Conservation (phyloP, 2,113 vertebrate genomes). For the Tragelaphus imberbis region DNA sequence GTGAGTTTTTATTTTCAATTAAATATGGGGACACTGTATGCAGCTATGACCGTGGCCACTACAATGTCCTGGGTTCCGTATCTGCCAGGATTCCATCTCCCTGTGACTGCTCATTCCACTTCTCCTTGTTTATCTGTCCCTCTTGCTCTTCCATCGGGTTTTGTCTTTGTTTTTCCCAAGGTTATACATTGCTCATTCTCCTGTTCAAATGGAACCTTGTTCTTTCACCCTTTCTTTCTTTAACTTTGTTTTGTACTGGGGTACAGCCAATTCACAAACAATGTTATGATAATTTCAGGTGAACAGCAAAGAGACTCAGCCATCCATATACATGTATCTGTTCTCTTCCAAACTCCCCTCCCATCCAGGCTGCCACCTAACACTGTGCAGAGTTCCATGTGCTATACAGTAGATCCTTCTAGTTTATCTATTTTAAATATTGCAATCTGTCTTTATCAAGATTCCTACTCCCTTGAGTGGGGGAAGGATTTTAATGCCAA, state of each 20-base stretch:
- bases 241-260: neutral
- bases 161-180: neutral
- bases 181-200: neutral
- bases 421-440: neutral
- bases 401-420: neutral
- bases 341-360: neutral
- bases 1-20: neutral
- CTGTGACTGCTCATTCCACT: rapidly evolving
- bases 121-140: neutral
- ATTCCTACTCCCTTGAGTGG: neutral
- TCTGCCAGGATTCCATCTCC: neutral
- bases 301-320: neutral
- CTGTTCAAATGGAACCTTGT: neutral
- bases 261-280: neutral
- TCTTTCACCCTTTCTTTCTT: neutral
- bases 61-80: neutral
- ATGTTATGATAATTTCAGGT: neutral
- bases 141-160: neutral
- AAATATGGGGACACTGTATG: no score
- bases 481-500: neutral
- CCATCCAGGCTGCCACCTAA: neutral
- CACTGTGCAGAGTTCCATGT: neutral
- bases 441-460: neutral
- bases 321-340: neutral
- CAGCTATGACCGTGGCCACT: neutral